Evolutionary conservation across 2,888 invertebrate genomes (phyloP), one percentile per base, ranked within the genome.

Genomic region (Amphimallon solstitiale): DNA sequence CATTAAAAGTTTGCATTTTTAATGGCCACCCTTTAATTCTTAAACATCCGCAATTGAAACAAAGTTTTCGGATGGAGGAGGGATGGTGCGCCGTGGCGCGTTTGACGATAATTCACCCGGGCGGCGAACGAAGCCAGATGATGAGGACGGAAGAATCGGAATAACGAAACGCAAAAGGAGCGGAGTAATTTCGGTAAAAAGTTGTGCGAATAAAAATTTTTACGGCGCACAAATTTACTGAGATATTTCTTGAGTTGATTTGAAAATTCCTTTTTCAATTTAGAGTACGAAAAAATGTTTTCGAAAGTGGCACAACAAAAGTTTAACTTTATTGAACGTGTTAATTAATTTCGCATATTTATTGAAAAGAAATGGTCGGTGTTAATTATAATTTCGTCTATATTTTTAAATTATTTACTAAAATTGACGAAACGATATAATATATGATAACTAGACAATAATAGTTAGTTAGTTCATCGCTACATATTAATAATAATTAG

Each of bases 1-100:
- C 75, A 74, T 74, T 74, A 74, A 73, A 69, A 68, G 54, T 64
- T 64, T 56, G 64, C 64, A 56, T 64, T 64, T 64, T 64, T 64
- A 64, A 56, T 56, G 64, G 64, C 46, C 56, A 46, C 56, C 54
- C 46, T 61, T 65, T 60, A 65, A 60, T 60, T 65, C 59, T 61
- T 65, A 60, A 65, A 65, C 59, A 65, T 56, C 43, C 48, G 60
- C 60, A 48, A 61, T 48, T 61, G 60, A 48, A 48, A 46, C 60
- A 61, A 46, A 48, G 46, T 61, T 61, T 61, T 12, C 37, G 23
- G 23, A n/a, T n/a, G n/a, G n/a, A n/a, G n/a, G n/a, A n/a, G 23
- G 40, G 23, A 29, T 29, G 14, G 34, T 29, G 35, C 51, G 40
- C 23, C 29, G 19, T 23, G 38, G 56, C 37, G 23, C 40, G 56